Evolutionary conservation across 2,888 invertebrate species (phyloP).

Genomic region (Microplitis manilae): DNA sequence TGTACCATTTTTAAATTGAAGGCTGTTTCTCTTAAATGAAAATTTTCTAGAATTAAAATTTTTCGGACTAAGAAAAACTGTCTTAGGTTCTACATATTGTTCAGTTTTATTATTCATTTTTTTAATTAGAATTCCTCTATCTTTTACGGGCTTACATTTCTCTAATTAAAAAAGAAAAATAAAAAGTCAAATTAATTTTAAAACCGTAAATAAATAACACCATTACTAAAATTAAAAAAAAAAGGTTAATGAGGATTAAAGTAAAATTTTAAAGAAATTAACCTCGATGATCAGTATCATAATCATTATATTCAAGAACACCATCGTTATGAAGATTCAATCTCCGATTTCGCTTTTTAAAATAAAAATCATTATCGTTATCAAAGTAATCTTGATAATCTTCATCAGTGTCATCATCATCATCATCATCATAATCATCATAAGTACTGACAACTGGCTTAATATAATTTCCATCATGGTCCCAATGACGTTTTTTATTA

Average conservation of each 20-base stretch:
- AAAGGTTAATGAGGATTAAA: not conserved
- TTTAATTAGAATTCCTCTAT: not conserved
- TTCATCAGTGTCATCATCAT: slow-evolving; percentile 1
- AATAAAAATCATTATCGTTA: not conserved
- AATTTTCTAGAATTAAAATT: not conserved
- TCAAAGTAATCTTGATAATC: not conserved
- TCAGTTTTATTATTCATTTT: not conserved
- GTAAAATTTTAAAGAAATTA: not conserved
- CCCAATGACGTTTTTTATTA: slow-evolving; percentile 21
- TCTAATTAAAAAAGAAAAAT: not conserved
- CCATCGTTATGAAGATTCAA: slow-evolving; percentile 29
- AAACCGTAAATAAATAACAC: not conserved
- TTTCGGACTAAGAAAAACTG: not conserved
- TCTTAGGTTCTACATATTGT: not conserved
- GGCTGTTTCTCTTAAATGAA: not conserved
- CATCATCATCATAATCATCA: slow-evolving; percentile 10
- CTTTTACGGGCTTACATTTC: not conserved
- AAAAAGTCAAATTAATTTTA: not conserved
- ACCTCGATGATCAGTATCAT: slow-evolving; percentile 52
- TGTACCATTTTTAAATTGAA: not conserved
- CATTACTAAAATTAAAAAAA: not conserved
- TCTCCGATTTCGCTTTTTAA: slow-evolving; percentile 44
- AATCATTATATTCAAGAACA: slow-evolving; percentile 61
- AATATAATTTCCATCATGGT: not conserved
- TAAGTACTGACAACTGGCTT: not conserved